Evolutionary conservation across 2,113 vertebrate species (phyloP).

Genomic region (Mirounga angustirostris): DNA sequence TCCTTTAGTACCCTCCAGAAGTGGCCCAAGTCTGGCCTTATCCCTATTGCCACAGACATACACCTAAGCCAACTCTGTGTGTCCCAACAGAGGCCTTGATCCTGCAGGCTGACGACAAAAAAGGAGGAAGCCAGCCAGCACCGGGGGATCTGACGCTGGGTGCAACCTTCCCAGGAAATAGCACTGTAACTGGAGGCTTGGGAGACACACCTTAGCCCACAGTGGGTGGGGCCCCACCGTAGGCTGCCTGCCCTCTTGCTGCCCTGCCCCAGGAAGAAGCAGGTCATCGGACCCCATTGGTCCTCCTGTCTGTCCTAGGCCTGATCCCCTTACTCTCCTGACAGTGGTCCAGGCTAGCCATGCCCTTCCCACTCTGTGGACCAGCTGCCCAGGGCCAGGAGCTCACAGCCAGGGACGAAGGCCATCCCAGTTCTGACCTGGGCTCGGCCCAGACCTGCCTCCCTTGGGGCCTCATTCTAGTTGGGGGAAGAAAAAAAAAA

Average conservation of each 20-base stretch:
- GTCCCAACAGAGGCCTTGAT: conserved; percentile 13
- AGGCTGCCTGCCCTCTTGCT: neutral
- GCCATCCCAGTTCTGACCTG: conserved; percentile 50
- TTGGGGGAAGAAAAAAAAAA: conserved; percentile 43
- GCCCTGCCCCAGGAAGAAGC: neutral
- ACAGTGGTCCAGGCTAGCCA: neutral
- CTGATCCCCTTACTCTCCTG: neutral
- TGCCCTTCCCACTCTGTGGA: neutral
- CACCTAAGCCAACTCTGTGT: neutral
- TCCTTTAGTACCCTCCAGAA: neutral
- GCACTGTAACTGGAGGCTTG: conserved; percentile 56
- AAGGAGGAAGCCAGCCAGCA: conserved; percentile 63
- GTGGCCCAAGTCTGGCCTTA: neutral
- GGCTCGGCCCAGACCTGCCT: conserved; percentile 70
- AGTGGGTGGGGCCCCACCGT: neutral
- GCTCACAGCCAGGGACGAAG: neutral
- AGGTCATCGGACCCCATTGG: neutral
- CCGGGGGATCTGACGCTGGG: neutral
- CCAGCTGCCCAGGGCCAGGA: neutral
- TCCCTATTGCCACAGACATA: neutral
- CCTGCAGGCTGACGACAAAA: conserved; percentile 11
- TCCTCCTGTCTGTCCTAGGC: neutral
- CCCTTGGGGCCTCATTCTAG: conserved; percentile 53
- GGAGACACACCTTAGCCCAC: conserved; percentile 38
- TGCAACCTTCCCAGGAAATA: conserved; percentile 67